Conservation (phyloP, 2,888 invertebrate species). For the Standfussiana lucernea region DNA sequence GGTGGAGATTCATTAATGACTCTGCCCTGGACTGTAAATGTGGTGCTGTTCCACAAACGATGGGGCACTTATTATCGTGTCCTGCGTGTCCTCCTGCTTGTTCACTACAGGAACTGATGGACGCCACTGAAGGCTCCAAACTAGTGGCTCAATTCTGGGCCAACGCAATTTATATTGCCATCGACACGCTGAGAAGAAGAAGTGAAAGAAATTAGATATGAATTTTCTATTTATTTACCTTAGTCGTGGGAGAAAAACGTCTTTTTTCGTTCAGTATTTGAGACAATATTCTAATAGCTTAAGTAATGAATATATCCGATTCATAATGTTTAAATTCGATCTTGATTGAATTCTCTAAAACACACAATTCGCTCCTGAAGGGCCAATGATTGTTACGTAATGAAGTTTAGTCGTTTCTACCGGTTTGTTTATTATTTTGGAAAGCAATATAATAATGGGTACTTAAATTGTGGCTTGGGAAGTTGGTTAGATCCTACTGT, state of each 20-base stretch:
- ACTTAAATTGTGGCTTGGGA: not conserved
- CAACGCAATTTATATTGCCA: too few relatives aligned
- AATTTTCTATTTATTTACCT: not conserved
- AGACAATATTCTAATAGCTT: slow-evolving; percentile 9
- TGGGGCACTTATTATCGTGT: too few relatives aligned
- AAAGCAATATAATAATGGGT: not conserved
- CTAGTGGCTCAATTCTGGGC: too few relatives aligned
- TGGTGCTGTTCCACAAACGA: too few relatives aligned
- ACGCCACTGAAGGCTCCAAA: too few relatives aligned
- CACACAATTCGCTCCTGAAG: not conserved
- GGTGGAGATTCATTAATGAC: too few relatives aligned
- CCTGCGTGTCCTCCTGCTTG: too few relatives aligned
- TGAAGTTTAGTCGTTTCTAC: slow-evolving; percentile 7
- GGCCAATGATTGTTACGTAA: not conserved
- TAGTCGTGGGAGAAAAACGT: not conserved
- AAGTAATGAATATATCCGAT: slow-evolving; percentile 14
- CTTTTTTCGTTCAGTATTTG: not conserved
- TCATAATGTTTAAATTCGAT: slow-evolving; percentile 10
- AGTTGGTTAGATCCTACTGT: not conserved
- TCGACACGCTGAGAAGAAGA: too few relatives aligned
- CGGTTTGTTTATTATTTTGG: slow-evolving; percentile 6
- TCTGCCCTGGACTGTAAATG: too few relatives aligned
- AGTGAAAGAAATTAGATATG: not conserved
- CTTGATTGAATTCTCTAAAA: slow-evolving; percentile 19
- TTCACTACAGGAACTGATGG: too few relatives aligned